Evolutionary conservation across 2,797 vertebrate genomes (phyloP).

Genomic region (Hipposideros larvatus): DNA sequence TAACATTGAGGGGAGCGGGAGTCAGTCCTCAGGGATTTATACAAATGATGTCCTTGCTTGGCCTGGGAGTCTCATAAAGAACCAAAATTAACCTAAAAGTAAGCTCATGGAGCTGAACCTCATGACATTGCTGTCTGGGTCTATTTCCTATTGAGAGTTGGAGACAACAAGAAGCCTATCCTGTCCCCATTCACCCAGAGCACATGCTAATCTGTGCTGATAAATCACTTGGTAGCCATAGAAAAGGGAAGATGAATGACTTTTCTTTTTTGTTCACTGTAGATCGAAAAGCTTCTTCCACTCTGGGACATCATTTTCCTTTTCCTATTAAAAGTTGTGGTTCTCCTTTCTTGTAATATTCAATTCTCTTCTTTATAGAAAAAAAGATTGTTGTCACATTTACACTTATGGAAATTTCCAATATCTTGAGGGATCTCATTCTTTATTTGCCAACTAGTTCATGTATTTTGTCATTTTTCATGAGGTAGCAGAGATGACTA

Average conservation of each 20-base stretch:
- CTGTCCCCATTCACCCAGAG: neutral
- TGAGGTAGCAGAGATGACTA: neutral
- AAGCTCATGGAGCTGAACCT: neutral
- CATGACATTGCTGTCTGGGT: neutral
- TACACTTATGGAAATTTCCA: neutral
- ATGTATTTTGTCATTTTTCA: constrained; percentile 10
- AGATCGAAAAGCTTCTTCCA: neutral
- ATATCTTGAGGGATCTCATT: neutral
- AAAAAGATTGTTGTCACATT: neutral
- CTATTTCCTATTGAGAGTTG: neutral
- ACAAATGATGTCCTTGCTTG: neutral
- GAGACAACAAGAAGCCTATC: neutral
- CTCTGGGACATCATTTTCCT: neutral
- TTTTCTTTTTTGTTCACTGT: neutral
- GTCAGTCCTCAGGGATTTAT: neutral
- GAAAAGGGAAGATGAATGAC: neutral
- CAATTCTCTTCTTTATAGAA: neutral
- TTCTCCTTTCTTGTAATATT: constrained; percentile 48
- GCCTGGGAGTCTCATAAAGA: neutral
- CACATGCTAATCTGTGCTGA: neutral
- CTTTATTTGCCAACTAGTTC: constrained; percentile 39
- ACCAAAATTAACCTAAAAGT: neutral
- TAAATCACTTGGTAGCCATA: neutral
- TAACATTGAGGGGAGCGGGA: neutral
- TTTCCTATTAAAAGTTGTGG: constrained; percentile 2